A percentile compares a stretch with the other conserved stretches of the same genome.
These are phyloP conservation scores for Paragorgia papillata DNA, from an alignment of 92 coral and sea anemone genomes.

Conservation along the genomic window DNA sequence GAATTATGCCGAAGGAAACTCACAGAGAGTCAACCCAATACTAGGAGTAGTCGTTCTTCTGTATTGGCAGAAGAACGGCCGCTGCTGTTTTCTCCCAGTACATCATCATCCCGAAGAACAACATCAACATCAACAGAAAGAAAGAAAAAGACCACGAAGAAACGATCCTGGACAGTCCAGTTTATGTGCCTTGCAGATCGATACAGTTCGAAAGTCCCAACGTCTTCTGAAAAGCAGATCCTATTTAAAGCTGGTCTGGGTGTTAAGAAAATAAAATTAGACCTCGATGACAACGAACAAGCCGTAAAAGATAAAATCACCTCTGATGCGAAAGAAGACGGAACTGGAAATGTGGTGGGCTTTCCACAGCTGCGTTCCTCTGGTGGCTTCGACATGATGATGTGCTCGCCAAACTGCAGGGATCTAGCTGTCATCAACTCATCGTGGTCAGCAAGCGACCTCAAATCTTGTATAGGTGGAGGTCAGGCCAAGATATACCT, in stretches of 20 bases:
- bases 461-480: constrained; percentile 54
- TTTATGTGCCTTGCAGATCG: constrained; percentile 63
- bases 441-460: constrained; percentile 54
- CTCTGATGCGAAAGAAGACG: constrained; percentile 51
- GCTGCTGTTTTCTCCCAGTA: constrained; percentile 9
- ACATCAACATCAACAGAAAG: neutral
- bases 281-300: constrained; percentile 61
- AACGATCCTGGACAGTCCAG: constrained; percentile 52
- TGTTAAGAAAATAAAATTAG: constrained; percentile 62
- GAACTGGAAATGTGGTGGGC: constrained; percentile 14
- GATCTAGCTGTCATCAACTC: constrained; percentile 48
- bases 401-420: constrained; percentile 42
- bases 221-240: constrained; percentile 59
- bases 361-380: constrained; percentile 50
- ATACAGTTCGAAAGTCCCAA: constrained; percentile 47
- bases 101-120: constrained; percentile 17
- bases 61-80: constrained; percentile 11
- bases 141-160: constrained; percentile 8
- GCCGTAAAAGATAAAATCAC: constrained; percentile 50
- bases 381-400: constrained; percentile 56
- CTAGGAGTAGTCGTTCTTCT: constrained; percentile 7
- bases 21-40: neutral
- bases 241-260: constrained; percentile 64
- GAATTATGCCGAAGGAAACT: constrained; percentile 12
- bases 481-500: constrained; percentile 49